Evolutionary conservation across 2,797 vertebrate species (phyloP).

Genomic region (Pachyuromys duprasi): DNA sequence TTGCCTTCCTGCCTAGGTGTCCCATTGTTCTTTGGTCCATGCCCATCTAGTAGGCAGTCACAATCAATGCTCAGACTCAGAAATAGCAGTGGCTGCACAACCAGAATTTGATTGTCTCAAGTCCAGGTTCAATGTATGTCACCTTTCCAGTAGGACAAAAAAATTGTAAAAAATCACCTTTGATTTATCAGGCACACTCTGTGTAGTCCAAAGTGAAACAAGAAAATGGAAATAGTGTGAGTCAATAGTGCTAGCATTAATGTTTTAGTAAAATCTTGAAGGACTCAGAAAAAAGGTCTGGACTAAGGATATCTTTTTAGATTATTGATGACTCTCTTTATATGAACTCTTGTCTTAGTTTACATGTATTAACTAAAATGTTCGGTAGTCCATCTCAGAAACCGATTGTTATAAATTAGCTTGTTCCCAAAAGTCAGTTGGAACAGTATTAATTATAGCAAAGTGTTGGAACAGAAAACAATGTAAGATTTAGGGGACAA

Average conservation of each 20-base stretch:
- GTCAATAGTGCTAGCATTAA: neutral
- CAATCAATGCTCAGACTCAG: conserved; percentile 22
- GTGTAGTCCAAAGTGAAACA: conserved; percentile 47
- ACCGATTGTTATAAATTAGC: conserved; percentile 37
- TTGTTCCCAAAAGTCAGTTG: neutral
- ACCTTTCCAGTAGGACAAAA: neutral
- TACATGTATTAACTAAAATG: conserved; percentile 13
- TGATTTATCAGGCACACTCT: conserved; percentile 55
- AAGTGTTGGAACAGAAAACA: conserved; percentile 33
- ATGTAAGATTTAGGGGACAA: conserved; percentile 1
- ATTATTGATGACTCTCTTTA: conserved; percentile 43
- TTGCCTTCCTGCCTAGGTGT: neutral
- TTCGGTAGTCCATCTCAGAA: conserved; percentile 22
- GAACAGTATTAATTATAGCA: conserved; percentile 26
- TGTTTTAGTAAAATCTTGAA: conserved; percentile 18
- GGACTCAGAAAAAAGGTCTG: neutral
- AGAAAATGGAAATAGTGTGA: neutral
- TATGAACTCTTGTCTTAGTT: conserved; percentile 29
- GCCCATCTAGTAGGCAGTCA: neutral
- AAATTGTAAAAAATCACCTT: conserved; percentile 48
- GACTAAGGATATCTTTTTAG: conserved; percentile 6
- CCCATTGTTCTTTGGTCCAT: neutral
- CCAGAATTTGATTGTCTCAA: neutral
- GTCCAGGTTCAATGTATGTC: conserved; percentile 22
- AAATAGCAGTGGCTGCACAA: neutral